Percentiles rank a stretch among this genome's conserved stretches.
These are phyloP conservation scores for Cynocephalus volans DNA, from an alignment of 2,113 vertebrate species.

Conservation along the genomic window DNA sequence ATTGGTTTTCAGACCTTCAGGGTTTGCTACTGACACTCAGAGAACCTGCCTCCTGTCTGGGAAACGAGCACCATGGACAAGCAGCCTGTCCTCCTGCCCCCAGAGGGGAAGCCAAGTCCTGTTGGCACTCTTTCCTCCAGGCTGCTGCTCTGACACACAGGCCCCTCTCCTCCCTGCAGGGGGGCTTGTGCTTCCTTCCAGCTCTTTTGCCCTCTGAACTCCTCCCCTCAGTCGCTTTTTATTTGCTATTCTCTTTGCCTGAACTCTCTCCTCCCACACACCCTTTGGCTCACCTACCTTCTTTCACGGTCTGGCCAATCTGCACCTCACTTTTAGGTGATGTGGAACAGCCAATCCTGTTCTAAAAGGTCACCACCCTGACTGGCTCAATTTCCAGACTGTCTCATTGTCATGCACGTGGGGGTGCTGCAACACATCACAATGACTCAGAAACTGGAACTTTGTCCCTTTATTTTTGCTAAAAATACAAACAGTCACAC, in stretches of 20 bases:
- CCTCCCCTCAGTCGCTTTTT: neutral
- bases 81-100: neutral
- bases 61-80: accelerated
- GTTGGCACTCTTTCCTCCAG: neutral
- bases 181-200: neutral
- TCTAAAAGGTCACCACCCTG: neutral
- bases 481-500: neutral
- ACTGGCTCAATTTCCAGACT: neutral
- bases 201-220: neutral
- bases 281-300: neutral
- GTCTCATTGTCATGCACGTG: neutral
- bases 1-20: neutral
- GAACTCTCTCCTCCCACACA: neutral
- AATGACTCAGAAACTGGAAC: neutral
- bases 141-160: neutral
- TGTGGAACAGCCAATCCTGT: neutral
- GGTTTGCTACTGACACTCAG: neutral
- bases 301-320: neutral
- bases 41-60: neutral
- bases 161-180: neutral
- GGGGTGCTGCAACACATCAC: neutral
- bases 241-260: neutral
- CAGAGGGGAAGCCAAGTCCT: too few relatives aligned
- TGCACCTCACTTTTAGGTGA: neutral
- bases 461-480: neutral